Evolutionary conservation across 2,888 invertebrate genomes (phyloP).

Genomic region (Himalopsyche anomala): DNA sequence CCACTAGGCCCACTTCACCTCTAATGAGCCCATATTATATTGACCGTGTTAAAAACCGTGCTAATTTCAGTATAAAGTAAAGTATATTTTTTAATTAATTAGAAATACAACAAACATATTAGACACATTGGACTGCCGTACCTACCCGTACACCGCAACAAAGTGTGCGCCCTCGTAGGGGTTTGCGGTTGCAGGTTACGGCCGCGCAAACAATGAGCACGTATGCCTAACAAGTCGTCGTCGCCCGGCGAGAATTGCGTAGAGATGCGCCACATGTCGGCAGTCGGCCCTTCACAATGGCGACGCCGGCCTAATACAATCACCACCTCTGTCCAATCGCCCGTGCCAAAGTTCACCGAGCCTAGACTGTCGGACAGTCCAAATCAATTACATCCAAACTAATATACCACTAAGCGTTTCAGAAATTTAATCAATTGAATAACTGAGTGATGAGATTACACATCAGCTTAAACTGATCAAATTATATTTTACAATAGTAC

Average conservation of each 20-base stretch:
- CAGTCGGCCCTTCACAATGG: conserved; percentile 22
- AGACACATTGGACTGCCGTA: not conserved
- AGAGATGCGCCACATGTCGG: conserved; percentile 9
- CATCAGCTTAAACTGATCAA: too few relatives aligned
- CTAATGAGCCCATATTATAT: too few relatives aligned
- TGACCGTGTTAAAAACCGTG: too few relatives aligned
- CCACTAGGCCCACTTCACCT: too few relatives aligned
- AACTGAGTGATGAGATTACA: too few relatives aligned
- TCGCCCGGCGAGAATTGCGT: not conserved
- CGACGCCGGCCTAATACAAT: conserved; percentile 27
- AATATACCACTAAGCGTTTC: too few relatives aligned
- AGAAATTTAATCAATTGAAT: too few relatives aligned
- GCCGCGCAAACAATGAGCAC: conserved; percentile 55
- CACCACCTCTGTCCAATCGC: not conserved
- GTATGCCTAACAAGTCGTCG: conserved; percentile 46
- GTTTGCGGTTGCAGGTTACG: conserved; percentile 48
- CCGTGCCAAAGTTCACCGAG: not conserved
- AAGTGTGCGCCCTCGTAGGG: conserved; percentile 45
- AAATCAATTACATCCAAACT: not conserved
- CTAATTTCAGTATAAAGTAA: too few relatives aligned
- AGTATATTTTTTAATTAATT: not conserved
- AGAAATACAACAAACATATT: not conserved
- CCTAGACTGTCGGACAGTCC: not conserved
- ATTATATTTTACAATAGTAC: too few relatives aligned
- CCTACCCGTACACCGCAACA: conserved; percentile 44